Base-by-base conservation (phyloP, 2,888 invertebrate species). In the Melinopterus prodromus region DNA sequence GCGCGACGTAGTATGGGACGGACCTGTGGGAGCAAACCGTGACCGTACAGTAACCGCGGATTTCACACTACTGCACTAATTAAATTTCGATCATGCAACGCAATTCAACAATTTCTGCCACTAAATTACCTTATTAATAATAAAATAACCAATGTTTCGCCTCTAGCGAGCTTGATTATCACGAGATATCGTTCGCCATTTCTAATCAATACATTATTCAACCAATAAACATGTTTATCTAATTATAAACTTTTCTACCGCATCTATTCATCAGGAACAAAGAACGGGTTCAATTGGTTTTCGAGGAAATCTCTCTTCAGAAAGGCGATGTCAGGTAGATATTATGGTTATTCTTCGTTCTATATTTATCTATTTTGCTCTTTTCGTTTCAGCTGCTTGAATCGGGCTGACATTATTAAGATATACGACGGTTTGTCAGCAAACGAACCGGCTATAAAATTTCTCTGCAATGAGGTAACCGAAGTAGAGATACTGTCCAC, bases 361-460 rank as follows among this genome's bases (percentile, higher is more conserved):
- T 77, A 26, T 71, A 6, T 38, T 53, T 53, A 12, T 12, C 5
- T 9, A 9, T 9, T 9, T 15, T 72, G 14, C 26, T 77, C 4
- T 16, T 35, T 14, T 74, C 16, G 26, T 93, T 92, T 80, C 92
- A 96, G 96, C 90, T 96, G 96, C 89, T 91, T 96, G 85, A 94
- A 95, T 85, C 93, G 95, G 82, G 95, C 95, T 76, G 97, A 97
- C 89, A 93, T 96, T 87, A 94, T 97, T 88, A 95, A 95, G 86
- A 94, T 97, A 81, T 95, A 95, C 90, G 97, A 97, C 88, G 96
- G 97, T 5, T 93, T 93, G 87, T 94, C 94, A 85, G 91, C 94
- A 36, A 91, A 91, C 85, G 92, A 94, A 78, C 94, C 96, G 1
- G 92, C 95, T 82, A 96, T 97, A 87, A 94, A 94, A 77, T 94